Evolutionary conservation across 2,888 invertebrate genomes (phyloP), one percentile per base, ranked within the genome.

Genomic region (Macrostomum cliftonense): DNA sequence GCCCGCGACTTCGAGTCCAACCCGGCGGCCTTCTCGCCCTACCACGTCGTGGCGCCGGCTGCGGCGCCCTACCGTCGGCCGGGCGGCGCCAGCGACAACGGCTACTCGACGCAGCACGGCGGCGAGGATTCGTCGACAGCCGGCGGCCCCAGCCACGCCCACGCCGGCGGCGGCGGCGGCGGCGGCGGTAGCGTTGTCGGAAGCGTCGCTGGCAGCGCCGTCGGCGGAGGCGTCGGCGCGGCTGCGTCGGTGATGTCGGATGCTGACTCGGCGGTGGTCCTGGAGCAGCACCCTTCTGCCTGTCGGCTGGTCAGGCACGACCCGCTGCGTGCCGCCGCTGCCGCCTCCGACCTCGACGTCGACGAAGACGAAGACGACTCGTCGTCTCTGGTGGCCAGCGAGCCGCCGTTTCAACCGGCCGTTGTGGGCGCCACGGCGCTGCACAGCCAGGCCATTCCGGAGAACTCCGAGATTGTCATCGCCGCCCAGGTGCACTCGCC

Each of bases 91-190:
- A 86, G 84, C n/a, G 89, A 89, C 72, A 86, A 88, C 63, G 89
- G 89, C 1, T 89, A 89, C 70, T 86, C 85, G 2, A 86, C 86
- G 0, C 86, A 86, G 86, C 86, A 85, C 1, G 84, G 83, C 1
- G 84, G 83, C 59, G 85, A 86, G 62, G 85, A 85, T 63, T 83
- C 82, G 1, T 84, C 40, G 5, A 17, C 40, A 2, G 9, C 19
- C 17, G 17, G 19, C 9, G 40, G 17, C 5, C 5, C 40, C 40
- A 40, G 9, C 40, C 19, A 7, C 5, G 40, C 40, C 5, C 40
- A 40, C 17, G 40, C 40, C 19, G 2, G 5, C 16, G 40, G 17
- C 19, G 19, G 17, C 19, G 9, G 17, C 40, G 19, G 2, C 19
- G 40, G 2, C 9, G 40, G 17, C 17, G 9, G 40, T 9, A 9